phyloP scores from a whole-genome alignment of 2,113 vertebrate genomes.

The Nycticebus coucang region DNA sequence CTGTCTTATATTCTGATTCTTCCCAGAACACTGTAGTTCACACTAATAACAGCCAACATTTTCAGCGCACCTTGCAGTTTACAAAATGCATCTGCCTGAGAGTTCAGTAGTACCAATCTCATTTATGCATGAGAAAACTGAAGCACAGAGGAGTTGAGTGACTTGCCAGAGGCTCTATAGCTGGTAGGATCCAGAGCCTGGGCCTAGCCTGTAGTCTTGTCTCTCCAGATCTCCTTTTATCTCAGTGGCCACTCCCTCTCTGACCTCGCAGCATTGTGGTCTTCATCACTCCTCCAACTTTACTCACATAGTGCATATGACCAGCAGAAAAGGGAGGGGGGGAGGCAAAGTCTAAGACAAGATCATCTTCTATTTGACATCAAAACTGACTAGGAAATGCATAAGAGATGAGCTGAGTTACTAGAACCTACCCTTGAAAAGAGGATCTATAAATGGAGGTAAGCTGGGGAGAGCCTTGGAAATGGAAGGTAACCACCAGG shows the following conservation, averaged over 20 bases:
- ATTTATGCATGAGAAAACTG: conserved; percentile 1
- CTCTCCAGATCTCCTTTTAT: background rate
- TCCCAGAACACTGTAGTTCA: background rate
- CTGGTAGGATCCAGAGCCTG: background rate
- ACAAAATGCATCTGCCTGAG: conserved; percentile 14
- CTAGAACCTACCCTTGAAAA: background rate
- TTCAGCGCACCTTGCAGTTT: conserved; percentile 28
- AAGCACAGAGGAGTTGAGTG: background rate
- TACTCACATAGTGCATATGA: conserved; percentile 24
- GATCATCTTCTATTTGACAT: background rate
- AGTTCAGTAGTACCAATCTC: background rate
- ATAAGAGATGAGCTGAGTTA: background rate
- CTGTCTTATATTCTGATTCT: background rate
- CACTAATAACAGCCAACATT: background rate
- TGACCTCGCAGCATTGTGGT: conserved; percentile 52
- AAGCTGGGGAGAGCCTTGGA: conserved; percentile 1
- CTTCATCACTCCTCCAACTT: background rate
- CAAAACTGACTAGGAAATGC: background rate
- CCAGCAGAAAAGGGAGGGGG: conserved; percentile 2
- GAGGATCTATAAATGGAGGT: conserved; percentile 62
- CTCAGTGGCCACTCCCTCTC: conserved; percentile 44
- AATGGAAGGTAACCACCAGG: background rate
- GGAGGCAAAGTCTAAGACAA: conserved; percentile 7
- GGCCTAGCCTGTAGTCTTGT: background rate
- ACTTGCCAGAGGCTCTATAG: background rate